Base-by-base conservation (phyloP, 2,113 vertebrate genomes). In the Alaudala cheleensis region DNA sequence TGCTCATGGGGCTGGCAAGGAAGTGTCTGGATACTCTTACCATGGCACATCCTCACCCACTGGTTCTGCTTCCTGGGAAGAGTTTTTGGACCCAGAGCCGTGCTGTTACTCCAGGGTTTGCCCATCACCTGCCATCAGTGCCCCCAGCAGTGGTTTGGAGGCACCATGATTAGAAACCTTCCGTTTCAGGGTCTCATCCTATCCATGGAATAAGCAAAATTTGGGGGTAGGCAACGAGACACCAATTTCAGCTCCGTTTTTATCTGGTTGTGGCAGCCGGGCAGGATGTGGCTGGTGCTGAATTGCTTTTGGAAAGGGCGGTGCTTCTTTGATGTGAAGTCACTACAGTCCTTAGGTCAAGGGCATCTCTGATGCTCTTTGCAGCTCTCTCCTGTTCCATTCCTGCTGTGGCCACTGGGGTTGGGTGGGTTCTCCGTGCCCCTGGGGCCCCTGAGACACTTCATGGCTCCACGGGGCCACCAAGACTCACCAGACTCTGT, bases 191-290 rank as follows among this genome's bases (percentile, higher is more conserved):
- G 15, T 60, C 24, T 85, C 1, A 0, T 24, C 21, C 15, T 10
- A 18, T 23, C 45, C 8, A 9, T 19, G n/a, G 5, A 74, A 67
- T 24, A 31, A 53, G 45, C 1, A 39, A 74, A 23, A 37, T 37
- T 3, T 74, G 39, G 44, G 64, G 12, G 1, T 45, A 25, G 40
- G 31, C 6, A 28, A 16, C 0, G 0, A 64, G 42, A 81, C 31
- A 76, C 29, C 18, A 2, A 8, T 39, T 89, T 83, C 22, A 54
- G 28, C 25, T n/a, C 0, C 0, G 1, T 37, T 78, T 78, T 66
- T n/a, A 17, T 12, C 23, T 86, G 60, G 2, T 33, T 50, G 44
- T 60, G 65, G 40, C 62, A 80, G 66, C n/a, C 37, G 49, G 44
- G 19, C 1, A 2, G 67, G 57, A 44, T n/a, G 49, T 7, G 8